Evolutionary conservation across 2,113 vertebrate genomes (phyloP), one percentile per base, ranked within the genome.

Genomic region (Charina bottae): DNA sequence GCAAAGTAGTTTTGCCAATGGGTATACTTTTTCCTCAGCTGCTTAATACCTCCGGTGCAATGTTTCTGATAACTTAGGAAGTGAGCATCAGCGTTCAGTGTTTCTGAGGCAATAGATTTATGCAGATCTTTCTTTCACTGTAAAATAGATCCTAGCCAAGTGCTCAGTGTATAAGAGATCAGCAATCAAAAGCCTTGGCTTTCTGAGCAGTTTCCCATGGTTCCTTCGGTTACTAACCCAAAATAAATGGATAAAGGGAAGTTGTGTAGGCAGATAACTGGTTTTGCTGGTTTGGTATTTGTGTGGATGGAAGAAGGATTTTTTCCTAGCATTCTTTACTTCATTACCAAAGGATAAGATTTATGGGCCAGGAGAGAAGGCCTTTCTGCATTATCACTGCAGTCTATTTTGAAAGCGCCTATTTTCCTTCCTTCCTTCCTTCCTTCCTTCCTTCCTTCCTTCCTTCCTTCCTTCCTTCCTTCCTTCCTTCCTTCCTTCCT

Each of bases 131-230:
- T 1, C 68, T 68, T 54, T 92, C 46, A 26, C 4, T 91, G 19
- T 72, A 62, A 78, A 78, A 78, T 42, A 17, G 28, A 26, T 15
- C 12, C 37, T 4, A 9, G 0, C 90, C 26, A 49, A 46, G 0
- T 68, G 87, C 46, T 23, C 15, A 0, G 9, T 19, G 26, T 53
- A 12, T 78, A 78, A 78, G 1, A 0, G 1, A 19, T 85, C 21
- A 83, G 55, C 78, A 60, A 4, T 42, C 12, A 37, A 42, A 83
- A 6, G 78, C 2, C 83, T 60, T 28, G 62, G 46, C 11, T 62
- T 60, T 24, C 28, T 33, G 42, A 23, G 19, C 37, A 28, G 28
- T 49, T 4, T 64, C 33, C 37, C 62, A 60, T 72, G 13, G 21
- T 26, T 37, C 56, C 55, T 10, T 54, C 17, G 42, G 60, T 11